phyloP scores from a whole-genome alignment of 2,888 invertebrate species.

The Heteromurus nitidus region DNA sequence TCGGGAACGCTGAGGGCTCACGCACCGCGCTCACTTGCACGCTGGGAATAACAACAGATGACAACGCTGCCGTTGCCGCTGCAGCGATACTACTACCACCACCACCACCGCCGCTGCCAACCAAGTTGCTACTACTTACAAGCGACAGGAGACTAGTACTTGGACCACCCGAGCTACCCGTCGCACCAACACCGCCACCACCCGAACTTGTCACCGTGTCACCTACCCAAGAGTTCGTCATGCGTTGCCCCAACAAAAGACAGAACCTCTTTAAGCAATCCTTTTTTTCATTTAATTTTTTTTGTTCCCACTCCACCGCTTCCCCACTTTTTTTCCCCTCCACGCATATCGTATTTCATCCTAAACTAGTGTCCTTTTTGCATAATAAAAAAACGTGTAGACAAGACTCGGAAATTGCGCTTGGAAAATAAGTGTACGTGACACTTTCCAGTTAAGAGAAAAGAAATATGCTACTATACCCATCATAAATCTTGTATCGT shows the following conservation, averaged over 20 bases:
- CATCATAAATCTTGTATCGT: not conserved
- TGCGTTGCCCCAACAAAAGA: not conserved
- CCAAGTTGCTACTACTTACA: constrained; percentile 47
- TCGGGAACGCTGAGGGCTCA: constrained; percentile 8
- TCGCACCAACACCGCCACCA: constrained; percentile 48
- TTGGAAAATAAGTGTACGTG: too few relatives aligned
- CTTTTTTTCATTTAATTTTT: not conserved
- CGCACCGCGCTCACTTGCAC: constrained; percentile 55
- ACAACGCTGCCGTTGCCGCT: constrained; percentile 44
- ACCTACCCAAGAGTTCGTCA: constrained; percentile 18
- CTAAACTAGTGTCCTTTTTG: too few relatives aligned
- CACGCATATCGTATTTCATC: not conserved
- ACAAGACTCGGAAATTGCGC: too few relatives aligned
- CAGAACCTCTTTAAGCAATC: not conserved
- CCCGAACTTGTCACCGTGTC: constrained; percentile 41
- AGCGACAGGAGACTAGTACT: constrained; percentile 46
- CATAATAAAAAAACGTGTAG: not conserved
- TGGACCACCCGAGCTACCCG: constrained; percentile 41
- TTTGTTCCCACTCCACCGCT: constrained; percentile 19
- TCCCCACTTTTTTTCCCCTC: constrained; percentile 20
- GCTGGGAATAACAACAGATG: constrained; percentile 56
- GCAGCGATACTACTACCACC: constrained; percentile 46
- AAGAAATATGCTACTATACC: constrained; percentile 42
- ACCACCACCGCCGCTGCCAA: constrained; percentile 48
- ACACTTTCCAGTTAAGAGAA: too few relatives aligned